Percentiles rank a stretch among this genome's conserved stretches.
Evolutionary conservation across 2,888 invertebrate species (phyloP).

Genomic region (Ennomos fuscantarius): DNA sequence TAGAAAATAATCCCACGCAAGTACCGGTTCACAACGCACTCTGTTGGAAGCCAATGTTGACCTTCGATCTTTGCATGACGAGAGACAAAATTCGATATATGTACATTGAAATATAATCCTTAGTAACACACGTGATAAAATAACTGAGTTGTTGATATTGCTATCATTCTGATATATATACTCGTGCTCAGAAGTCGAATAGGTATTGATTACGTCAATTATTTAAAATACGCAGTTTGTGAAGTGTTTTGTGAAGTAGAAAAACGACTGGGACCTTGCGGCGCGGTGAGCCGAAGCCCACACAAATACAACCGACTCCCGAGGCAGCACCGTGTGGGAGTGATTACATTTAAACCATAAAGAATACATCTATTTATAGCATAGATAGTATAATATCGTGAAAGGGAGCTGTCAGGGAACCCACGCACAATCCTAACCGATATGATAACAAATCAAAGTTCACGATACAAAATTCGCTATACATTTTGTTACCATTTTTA

Average conservation of each 20-base stretch:
- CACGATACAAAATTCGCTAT: slow-evolving; percentile 34
- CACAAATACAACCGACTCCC: slow-evolving; percentile 31
- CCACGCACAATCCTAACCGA: slow-evolving; percentile 34
- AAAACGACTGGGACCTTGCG: slow-evolving; percentile 9
- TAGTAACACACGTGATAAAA: neutral
- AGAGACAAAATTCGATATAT: neutral
- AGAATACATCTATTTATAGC: slow-evolving; percentile 74
- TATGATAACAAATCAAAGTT: slow-evolving; percentile 41
- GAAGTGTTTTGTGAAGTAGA: slow-evolving; percentile 13
- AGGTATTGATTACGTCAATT: slow-evolving; percentile 11
- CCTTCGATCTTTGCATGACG: neutral
- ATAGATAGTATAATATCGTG: slow-evolving; percentile 54
- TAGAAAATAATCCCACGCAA: slow-evolving; percentile 22
- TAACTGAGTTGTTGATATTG: slow-evolving; percentile 4
- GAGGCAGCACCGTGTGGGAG: slow-evolving; percentile 59
- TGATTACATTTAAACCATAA: slow-evolving; percentile 68
- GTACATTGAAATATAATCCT: neutral
- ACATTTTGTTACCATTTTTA: slow-evolving; percentile 21
- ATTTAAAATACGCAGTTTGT: slow-evolving; percentile 14
- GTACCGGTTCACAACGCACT: neutral
- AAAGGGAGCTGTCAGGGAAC: slow-evolving; percentile 57
- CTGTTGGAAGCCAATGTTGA: too few relatives aligned
- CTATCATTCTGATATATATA: slow-evolving; percentile 5
- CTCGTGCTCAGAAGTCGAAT: slow-evolving; percentile 5
- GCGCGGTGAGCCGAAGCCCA: slow-evolving; percentile 35